Base-by-base conservation (phyloP, 2,888 invertebrate species). In the Biston stratarius region DNA sequence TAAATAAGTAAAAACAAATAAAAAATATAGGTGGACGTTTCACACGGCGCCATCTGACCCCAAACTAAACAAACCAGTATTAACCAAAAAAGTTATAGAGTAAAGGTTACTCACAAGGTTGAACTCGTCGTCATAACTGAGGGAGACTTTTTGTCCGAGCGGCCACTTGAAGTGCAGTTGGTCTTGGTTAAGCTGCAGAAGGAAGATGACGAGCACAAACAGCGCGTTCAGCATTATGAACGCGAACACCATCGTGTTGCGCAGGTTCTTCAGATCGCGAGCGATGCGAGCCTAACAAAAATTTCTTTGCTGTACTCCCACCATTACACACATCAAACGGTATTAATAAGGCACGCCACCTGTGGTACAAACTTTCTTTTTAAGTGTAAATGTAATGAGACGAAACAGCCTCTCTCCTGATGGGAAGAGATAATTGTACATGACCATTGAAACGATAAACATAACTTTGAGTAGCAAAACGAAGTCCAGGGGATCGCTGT, bases 191-290 rank as follows among this genome's bases (percentile, higher is more conserved):
- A 99, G 95, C 93, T 99, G 99, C 85, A 99, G 96, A 88, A 99
- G 96, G 94, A 99, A 98, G 74, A 99, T 98, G 82, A 99, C 97
- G 82, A 99, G 95, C 79, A 99, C 98, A 95, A 99, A 99, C 79
- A 99, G 95, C 65, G 99, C 97, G 93, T 99, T 99, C 86, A 99
- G 91, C 99, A 99, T 99, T 94, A 99, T 97, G 94, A 99, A 99
- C 72, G 97, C 97, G 88, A 99, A 99, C 72, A 98, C 98, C 81
- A 97, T 97, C 83, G 97, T 97, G 94, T 99, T 98, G 77, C 99
- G 96, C 70, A 99, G 95, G 84, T 98, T 98, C 94, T 97, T 97
- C 83, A 99, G 95, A 86, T 98, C 98, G 78, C 94, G 94, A 77
- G 97, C 97, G 84, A 98, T 97, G 89, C 97, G 96, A 79, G 96